A percentile compares a stretch with the other conserved stretches of the same genome.
phyloP scores from a whole-genome alignment of 2,113 vertebrate species.

The Boleophthalmus pectinirostris region DNA sequence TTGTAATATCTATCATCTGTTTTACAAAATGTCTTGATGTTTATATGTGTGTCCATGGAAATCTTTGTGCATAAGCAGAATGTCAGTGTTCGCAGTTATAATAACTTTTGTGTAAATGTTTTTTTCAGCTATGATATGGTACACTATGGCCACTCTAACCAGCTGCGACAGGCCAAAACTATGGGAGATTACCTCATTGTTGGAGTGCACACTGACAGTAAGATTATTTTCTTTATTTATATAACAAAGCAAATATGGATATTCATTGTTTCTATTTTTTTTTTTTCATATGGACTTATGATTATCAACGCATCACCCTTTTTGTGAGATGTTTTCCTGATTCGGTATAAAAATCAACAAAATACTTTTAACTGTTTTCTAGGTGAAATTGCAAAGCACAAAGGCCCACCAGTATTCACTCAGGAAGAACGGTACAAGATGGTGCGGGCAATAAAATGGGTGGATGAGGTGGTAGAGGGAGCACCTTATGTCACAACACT shows the following conservation, averaged over 20 bases:
- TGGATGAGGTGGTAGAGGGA: conserved; percentile 92
- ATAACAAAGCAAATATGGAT: neutral
- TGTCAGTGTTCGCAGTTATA: neutral
- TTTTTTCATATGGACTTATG: neutral
- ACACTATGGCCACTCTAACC: conserved; percentile 97
- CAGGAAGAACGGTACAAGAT: conserved; percentile 95
- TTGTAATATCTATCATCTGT: too few relatives aligned
- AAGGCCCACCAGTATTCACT: conserved; percentile 96
- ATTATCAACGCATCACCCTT: neutral
- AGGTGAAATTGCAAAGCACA: conserved; percentile 98
- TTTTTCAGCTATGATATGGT: conserved; percentile 95
- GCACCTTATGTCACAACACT: conserved; percentile 96
- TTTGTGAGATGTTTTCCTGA: neutral
- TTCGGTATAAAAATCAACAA: neutral
- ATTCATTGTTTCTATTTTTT: neutral
- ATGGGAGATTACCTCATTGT: conserved; percentile 96
- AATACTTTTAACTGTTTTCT: neutral
- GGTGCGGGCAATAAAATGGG: conserved; percentile 98
- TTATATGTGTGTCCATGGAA: neutral
- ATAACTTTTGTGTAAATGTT: conserved; percentile 1
- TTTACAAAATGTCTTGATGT: neutral
- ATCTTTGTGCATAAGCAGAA: too few relatives aligned
- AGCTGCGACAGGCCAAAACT: conserved; percentile 94
- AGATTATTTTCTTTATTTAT: conserved; percentile 30
- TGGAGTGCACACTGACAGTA: conserved; percentile 95